Percentiles rank a stretch among this genome's conserved stretches.
phyloP scores from a whole-genome alignment of 2,113 vertebrate genomes.

The Oncorhynchus keta region DNA sequence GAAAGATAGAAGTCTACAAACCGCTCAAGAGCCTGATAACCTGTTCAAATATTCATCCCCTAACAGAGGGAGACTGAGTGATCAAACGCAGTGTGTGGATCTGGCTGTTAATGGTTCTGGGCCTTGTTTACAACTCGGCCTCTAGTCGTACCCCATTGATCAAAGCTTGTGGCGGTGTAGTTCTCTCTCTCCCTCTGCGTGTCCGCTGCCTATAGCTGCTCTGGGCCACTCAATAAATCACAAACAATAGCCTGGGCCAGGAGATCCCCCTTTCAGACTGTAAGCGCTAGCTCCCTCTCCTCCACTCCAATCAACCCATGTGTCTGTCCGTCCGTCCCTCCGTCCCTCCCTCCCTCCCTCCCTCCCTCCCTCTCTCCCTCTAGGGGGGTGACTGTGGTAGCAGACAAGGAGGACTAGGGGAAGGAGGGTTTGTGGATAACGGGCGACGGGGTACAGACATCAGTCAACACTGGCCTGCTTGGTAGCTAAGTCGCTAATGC shows the following conservation, averaged over 20 bases:
- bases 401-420: background rate
- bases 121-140: background rate
- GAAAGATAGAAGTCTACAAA: background rate
- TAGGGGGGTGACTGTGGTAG: background rate
- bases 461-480: no score
- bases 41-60: constrained; percentile 2
- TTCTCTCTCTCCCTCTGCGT: background rate
- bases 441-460: background rate
- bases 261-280: background rate
- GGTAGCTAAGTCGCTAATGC: background rate
- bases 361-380: no score
- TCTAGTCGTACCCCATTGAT: background rate
- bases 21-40: constrained; percentile 12
- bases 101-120: background rate
- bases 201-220: background rate
- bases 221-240: background rate
- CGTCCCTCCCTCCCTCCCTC: no score
- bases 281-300: background rate
- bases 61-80: background rate
- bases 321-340: background rate
- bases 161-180: background rate
- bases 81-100: background rate
- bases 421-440: background rate
- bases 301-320: background rate
- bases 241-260: background rate